Evolutionary conservation across 2,113 vertebrate species (phyloP).

Genomic region (Semnornis frantzii): DNA sequence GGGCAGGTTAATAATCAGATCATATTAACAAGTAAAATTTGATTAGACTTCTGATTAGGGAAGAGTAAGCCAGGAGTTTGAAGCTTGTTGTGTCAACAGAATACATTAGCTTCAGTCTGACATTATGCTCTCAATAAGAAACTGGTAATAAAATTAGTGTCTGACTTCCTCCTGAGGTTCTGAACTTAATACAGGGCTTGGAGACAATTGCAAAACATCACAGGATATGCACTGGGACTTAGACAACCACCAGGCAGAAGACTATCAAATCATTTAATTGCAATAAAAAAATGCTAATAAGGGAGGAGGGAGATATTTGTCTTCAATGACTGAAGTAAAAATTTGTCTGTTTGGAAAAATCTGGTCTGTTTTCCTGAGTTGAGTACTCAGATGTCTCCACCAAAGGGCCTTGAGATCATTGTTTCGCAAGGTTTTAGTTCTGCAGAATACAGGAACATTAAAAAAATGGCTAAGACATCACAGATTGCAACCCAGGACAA

Average conservation of each 20-base stretch:
- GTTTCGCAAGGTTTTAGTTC: background rate
- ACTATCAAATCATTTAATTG: background rate
- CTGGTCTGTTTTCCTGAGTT: background rate
- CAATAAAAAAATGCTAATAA: background rate
- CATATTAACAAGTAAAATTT: slow-evolving; percentile 41
- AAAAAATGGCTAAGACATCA: background rate
- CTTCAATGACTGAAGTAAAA: background rate
- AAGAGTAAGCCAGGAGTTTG: slow-evolving; percentile 4
- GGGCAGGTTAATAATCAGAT: slow-evolving; percentile 34
- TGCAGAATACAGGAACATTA: background rate
- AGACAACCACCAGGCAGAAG: background rate
- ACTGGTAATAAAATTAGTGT: background rate
- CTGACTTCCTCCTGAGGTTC: background rate
- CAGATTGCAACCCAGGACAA: background rate
- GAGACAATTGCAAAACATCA: background rate
- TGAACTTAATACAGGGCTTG: background rate
- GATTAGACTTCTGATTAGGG: slow-evolving; percentile 51
- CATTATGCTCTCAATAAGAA: slow-evolving; percentile 4
- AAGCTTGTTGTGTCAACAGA: slow-evolving; percentile 53
- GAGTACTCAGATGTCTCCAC: background rate
- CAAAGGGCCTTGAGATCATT: background rate
- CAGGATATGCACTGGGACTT: background rate
- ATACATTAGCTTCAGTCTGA: slow-evolving; percentile 15
- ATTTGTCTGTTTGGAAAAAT: background rate
- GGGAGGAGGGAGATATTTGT: background rate